Percentiles rank a stretch among this genome's conserved stretches.
These are phyloP conservation scores for Eriosoma lanigerum DNA, from an alignment of 1,140 invertebrate species.

Conservation along the genomic window DNA sequence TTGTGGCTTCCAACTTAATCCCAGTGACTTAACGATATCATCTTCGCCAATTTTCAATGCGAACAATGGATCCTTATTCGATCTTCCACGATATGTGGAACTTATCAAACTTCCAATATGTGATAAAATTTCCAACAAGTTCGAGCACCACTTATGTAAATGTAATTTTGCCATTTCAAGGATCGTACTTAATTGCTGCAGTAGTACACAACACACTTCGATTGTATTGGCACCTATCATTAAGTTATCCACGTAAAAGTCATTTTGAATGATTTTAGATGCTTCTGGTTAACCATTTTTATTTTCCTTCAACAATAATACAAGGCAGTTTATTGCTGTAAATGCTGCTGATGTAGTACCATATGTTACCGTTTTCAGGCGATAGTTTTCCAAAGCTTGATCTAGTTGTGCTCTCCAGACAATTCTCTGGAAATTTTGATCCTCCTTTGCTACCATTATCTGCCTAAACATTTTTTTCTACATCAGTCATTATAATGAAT, in stretches of 20 bases:
- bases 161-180: background rate
- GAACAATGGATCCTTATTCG: too few species aligned
- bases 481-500: background rate
- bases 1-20: background rate
- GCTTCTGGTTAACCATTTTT: background rate
- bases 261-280: background rate
- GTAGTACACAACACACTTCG: background rate
- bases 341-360: conserved; percentile 19
- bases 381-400: background rate
- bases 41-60: background rate
- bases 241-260: conserved; percentile 22
- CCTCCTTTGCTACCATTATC: background rate
- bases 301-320: background rate
- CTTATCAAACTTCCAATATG: too few species aligned
- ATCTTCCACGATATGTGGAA: too few species aligned
- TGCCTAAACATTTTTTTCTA: conserved; percentile 21
- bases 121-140: too few species aligned
- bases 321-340: background rate
- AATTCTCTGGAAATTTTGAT: conserved; percentile 8
- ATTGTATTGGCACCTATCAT: background rate
- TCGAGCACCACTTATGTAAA: background rate
- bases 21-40: background rate
- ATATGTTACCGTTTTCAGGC: conserved; percentile 11
- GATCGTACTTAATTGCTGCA: background rate
- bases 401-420: background rate